Evolutionary conservation across 2,797 vertebrate species (phyloP), one percentile per base, ranked within the genome.

Genomic region (Anguilla megastoma): DNA sequence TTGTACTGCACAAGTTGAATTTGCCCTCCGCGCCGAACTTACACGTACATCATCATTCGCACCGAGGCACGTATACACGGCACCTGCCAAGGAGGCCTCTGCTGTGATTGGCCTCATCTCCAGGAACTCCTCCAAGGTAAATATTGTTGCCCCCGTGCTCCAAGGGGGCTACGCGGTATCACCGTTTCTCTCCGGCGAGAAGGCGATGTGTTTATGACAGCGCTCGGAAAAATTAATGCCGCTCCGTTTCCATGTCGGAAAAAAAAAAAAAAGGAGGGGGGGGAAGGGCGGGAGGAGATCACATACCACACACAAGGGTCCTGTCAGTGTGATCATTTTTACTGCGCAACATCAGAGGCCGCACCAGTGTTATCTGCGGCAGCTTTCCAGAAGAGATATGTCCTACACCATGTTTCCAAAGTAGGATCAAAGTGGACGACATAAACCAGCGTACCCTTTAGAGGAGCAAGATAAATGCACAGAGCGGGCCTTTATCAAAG

Each of bases 371-470:
- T 94, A 95, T 95, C 93, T 21, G 87, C 89, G 71, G 63, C 89
- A 83, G 79, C 50, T 56, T 88, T 83, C 71, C 87, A 87, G 88
- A 80, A 8, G 88, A 92, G 94, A 93, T 88, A 91, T 80, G 91
- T 92, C 91, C 85, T 8, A 92, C 90, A 88, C 89, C 16, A 16
- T 69, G 91, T 92, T 94, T 90, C 86, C 91, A 91, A 90, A 89
- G 89, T 87, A 36, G 93, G 94, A 95, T 96, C 95, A 96, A 95
- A 96, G 95, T 76, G 86, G 90, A 91, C 92, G 95, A 96, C 94
- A 94, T 92, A 90, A 95, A 92, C 92, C 95, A 94, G 94, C 87
- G 27, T 89, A 88, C 90, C 90, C 92, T 93, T 94, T 90, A 91
- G 91, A 93, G 92, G 90, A 94, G 92, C 24, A 91, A 93, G 95